These are phyloP conservation scores for Autographa pulchrina DNA, from an alignment of 2,888 invertebrate genomes.

Conservation along the genomic window DNA sequence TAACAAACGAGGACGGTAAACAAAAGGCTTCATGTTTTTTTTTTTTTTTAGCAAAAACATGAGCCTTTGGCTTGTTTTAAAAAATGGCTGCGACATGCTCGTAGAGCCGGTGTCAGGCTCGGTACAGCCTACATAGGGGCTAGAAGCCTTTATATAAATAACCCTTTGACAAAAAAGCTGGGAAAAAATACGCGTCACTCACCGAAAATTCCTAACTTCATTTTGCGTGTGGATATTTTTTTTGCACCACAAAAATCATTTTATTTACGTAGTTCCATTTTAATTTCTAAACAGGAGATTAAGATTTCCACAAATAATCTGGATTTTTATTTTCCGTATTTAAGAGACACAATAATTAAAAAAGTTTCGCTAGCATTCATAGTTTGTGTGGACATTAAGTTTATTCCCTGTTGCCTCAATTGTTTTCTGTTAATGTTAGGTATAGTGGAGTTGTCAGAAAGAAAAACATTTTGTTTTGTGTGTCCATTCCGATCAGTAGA, in stretches of 20 bases:
- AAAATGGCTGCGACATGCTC: neutral
- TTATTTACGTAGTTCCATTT: neutral
- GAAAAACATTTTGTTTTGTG: no score
- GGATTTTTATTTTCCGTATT: no score
- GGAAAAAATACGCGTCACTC: neutral
- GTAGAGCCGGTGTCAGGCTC: neutral
- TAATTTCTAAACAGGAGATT: neutral
- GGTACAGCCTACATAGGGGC: neutral
- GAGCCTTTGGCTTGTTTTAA: neutral
- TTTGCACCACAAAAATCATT: neutral
- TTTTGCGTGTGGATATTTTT: neutral
- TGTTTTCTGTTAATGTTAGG: no score
- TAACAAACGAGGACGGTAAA: neutral
- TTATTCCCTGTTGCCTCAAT: no score
- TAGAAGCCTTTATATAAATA: conserved; percentile 1
- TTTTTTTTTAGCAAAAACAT: neutral
- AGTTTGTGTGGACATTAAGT: no score
- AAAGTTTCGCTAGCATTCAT: no score
- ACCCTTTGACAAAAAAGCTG: neutral
- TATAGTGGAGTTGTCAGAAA: no score
- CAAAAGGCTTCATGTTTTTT: neutral
- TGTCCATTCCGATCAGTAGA: no score
- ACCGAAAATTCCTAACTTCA: neutral
- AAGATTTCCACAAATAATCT: no score
- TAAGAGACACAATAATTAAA: no score